Conservation (phyloP, 2,113 vertebrate species). For the Dissostichus mawsoni region DNA sequence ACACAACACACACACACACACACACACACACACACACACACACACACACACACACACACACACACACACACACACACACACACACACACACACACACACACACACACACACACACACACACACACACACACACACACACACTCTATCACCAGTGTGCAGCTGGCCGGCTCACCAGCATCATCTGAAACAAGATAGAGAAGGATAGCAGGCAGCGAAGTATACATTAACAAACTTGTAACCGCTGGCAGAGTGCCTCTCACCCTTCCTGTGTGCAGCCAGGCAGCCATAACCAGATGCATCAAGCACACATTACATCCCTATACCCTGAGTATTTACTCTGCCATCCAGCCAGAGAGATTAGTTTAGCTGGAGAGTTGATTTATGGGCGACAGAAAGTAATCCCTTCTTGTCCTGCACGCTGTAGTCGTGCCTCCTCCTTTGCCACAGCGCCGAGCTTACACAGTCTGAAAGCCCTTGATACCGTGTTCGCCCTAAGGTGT, state of each 20-base stretch:
- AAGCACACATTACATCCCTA: constrained; percentile 76
- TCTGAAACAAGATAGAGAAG: constrained; percentile 84
- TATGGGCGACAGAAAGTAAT: constrained; percentile 93
- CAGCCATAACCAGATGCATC: constrained; percentile 74
- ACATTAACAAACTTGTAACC: constrained; percentile 86
- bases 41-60: constrained; percentile 11
- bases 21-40: constrained; percentile 11
- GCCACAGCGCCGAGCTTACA: constrained; percentile 87
- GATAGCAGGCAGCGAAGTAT: constrained; percentile 85
- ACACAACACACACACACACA: constrained; percentile 9
- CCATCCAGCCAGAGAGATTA: constrained; percentile 92
- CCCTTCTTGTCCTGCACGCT: constrained; percentile 85
- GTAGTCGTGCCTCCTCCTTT: constrained; percentile 86
- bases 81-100: not conserved
- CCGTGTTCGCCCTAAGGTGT: constrained; percentile 93
- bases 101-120: constrained; percentile 14
- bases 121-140: constrained; percentile 9
- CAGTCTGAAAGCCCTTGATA: constrained; percentile 94
- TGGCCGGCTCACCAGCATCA: constrained; percentile 42
- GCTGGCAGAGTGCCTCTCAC: constrained; percentile 66
- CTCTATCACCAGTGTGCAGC: constrained; percentile 21
- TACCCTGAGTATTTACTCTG: constrained; percentile 87
- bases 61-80: not conserved
- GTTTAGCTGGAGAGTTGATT: constrained; percentile 92
- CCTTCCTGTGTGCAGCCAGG: constrained; percentile 65